These are phyloP conservation scores for Achatina immaculata DNA, from an alignment of 1,140 invertebrate genomes.

Conservation along the genomic window DNA sequence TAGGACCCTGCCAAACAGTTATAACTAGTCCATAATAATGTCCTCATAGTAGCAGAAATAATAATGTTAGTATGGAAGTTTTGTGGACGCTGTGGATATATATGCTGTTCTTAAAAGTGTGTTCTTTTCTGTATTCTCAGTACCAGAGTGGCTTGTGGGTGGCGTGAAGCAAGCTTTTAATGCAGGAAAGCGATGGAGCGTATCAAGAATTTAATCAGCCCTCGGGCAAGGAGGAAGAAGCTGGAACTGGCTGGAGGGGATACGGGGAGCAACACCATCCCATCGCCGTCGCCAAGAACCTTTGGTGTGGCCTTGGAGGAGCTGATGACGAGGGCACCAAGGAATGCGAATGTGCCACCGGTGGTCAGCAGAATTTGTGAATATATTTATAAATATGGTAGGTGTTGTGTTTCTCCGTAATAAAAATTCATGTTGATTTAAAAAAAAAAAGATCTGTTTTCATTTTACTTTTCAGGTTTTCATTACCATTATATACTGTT, in stretches of 20 bases:
- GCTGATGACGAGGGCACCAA: conserved; percentile 50
- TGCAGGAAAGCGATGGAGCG: conserved; percentile 53
- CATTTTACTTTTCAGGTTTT: too few species aligned
- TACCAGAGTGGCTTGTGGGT: too few species aligned
- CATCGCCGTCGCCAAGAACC: conserved; percentile 44
- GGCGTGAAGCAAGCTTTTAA: background rate
- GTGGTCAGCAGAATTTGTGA: conserved; percentile 64
- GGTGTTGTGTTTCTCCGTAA: too few species aligned
- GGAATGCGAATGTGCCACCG: conserved; percentile 57
- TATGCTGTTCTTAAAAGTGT: too few species aligned
- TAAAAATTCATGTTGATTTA: background rate
- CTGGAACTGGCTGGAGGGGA: conserved; percentile 32
- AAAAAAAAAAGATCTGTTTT: too few species aligned
- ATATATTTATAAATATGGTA: conserved; percentile 67
- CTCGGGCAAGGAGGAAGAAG: conserved; percentile 57
- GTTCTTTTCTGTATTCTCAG: too few species aligned
- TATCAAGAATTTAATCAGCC: conserved; percentile 62
- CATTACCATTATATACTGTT: too few species aligned
- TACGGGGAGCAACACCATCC: background rate
- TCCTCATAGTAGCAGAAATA: too few species aligned
- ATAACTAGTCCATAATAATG: too few species aligned
- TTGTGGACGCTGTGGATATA: too few species aligned
- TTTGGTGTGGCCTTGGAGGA: conserved; percentile 69
- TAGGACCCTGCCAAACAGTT: too few species aligned
- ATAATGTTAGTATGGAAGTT: too few species aligned